Conservation (phyloP, 2,797 vertebrate genomes). For the Mus spretus region DNA sequence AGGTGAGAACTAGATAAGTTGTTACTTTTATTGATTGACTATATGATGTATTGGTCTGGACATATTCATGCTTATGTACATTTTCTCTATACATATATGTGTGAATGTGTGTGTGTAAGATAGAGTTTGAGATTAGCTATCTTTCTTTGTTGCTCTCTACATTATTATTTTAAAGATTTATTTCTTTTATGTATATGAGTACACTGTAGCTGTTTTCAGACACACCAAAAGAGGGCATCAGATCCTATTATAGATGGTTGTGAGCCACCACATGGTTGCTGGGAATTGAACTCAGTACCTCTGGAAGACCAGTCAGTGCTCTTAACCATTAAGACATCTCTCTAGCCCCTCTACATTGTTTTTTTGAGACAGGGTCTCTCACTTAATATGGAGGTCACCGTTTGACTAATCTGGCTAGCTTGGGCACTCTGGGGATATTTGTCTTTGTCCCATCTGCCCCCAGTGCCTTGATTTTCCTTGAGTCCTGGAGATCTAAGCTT, state of each 20-base stretch:
- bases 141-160: neutral
- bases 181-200: neutral
- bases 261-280: neutral
- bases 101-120: neutral
- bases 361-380: neutral
- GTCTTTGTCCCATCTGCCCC: neutral
- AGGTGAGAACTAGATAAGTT: neutral
- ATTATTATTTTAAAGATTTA: neutral
- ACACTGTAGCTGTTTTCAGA: neutral
- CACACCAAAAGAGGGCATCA: neutral
- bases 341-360: neutral
- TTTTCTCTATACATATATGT: neutral
- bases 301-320: neutral
- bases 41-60: no score
- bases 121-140: neutral
- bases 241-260: neutral
- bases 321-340: neutral
- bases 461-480: neutral
- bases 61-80: no score
- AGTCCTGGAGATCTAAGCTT: no score
- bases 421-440: no score
- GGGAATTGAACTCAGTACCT: neutral
- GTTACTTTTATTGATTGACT: neutral
- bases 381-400: neutral
- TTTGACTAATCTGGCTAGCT: neutral